Evolutionary conservation across 1,140 invertebrate species (phyloP).

Genomic region (Camponotus floridanus): DNA sequence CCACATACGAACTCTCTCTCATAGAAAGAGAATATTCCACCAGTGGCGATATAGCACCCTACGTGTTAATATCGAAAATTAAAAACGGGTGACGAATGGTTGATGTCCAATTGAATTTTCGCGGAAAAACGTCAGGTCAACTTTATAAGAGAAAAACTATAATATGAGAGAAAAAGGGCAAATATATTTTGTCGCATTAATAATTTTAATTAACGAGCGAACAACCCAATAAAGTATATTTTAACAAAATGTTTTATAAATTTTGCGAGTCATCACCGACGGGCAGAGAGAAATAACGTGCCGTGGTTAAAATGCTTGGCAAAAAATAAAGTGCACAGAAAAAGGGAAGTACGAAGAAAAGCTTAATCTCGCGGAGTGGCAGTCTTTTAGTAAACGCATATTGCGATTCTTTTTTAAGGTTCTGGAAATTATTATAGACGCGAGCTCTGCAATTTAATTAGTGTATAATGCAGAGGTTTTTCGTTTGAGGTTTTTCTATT

Average conservation of each 20-base stretch:
- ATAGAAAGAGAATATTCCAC: background rate
- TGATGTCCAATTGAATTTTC: conserved; percentile 15
- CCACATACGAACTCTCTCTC: background rate
- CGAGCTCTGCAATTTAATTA: conserved; percentile 10
- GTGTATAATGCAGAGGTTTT: background rate
- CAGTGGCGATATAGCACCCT: background rate
- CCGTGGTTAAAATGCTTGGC: background rate
- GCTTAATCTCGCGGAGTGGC: background rate
- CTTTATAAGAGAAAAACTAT: background rate
- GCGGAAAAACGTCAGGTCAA: background rate
- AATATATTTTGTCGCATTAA: background rate
- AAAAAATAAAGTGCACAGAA: background rate
- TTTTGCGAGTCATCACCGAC: background rate
- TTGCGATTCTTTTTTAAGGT: background rate
- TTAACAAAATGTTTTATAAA: background rate
- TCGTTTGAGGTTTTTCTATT: background rate
- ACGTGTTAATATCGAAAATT: conserved; percentile 30
- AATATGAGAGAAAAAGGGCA: background rate
- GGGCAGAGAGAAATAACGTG: background rate
- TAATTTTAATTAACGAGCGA: background rate
- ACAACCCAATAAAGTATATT: background rate
- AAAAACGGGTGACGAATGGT: conserved; percentile 16
- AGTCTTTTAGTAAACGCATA: background rate
- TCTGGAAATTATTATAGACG: conserved; percentile 28
- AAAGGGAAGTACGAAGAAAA: background rate